These are phyloP conservation scores for Arnoldichthys spilopterus DNA, from an alignment of 2,797 vertebrate genomes.

Conservation along the genomic window DNA sequence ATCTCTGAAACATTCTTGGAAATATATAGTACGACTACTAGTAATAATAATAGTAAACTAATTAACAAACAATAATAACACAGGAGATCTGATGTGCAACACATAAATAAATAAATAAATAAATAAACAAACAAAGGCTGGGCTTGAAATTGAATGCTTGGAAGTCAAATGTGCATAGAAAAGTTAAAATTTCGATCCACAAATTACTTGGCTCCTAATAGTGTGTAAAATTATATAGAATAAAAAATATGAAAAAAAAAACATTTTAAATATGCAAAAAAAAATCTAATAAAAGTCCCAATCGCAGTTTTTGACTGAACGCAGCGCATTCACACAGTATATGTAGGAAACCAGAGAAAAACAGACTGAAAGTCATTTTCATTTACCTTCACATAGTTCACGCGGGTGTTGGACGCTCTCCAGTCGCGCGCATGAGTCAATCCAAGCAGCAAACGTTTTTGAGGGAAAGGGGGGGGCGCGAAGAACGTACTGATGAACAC, in stretches of 20 bases:
- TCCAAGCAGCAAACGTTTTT: conserved; percentile 66
- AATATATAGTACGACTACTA: not conserved
- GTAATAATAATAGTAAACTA: no score
- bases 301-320: not conserved
- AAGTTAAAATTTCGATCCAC: no score
- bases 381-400: conserved; percentile 84
- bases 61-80: not conserved
- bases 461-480: no score
- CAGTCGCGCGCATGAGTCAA: conserved; percentile 62
- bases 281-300: not conserved
- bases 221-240: no score
- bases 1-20: not conserved
- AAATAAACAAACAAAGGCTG: not conserved
- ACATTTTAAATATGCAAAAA: not conserved
- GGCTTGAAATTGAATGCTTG: no score
- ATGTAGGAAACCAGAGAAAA: not conserved
- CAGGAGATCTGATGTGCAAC: no score
- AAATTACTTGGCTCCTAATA: no score
- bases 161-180: no score
- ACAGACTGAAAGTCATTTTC: conserved; percentile 14
- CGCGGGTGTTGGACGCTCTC: conserved; percentile 69
- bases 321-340: no score
- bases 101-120: not conserved
- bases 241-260: not conserved
- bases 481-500: conserved; percentile 12